Evolutionary conservation across 2,797 vertebrate genomes (phyloP).

Genomic region (Paramormyrops hopkinsi): DNA sequence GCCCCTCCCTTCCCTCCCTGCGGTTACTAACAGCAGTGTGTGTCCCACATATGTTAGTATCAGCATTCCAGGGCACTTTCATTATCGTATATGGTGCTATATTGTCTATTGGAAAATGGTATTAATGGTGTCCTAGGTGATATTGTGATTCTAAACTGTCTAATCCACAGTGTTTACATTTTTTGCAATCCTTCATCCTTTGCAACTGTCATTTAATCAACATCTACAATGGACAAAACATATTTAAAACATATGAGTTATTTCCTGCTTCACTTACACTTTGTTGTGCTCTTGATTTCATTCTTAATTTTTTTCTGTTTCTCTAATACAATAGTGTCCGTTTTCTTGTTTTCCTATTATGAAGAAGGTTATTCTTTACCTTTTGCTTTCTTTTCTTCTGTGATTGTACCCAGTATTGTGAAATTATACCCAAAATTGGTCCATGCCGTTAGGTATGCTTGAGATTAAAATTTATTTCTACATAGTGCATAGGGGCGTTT

Average conservation of each 20-base stretch:
- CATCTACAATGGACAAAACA: background rate
- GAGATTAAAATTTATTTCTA: background rate
- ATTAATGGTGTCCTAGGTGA: background rate
- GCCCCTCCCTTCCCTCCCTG: background rate
- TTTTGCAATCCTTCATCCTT: background rate
- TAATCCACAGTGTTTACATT: background rate
- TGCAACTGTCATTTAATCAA: background rate
- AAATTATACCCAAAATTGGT: background rate
- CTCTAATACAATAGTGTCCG: background rate
- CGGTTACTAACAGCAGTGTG: background rate
- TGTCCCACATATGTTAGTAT: background rate
- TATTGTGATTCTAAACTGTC: background rate
- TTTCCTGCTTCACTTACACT: background rate
- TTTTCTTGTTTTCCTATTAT: background rate
- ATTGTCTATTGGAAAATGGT: background rate
- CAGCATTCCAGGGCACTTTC: background rate
- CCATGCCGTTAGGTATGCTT: background rate
- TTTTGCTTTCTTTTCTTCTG: background rate
- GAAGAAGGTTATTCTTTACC: background rate
- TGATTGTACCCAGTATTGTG: background rate
- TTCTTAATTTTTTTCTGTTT: background rate
- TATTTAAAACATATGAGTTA: background rate
- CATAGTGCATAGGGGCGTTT: background rate
- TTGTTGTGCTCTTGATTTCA: background rate
- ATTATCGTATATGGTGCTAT: background rate